Conservation (phyloP, 2,888 invertebrate genomes). For the Nemapogon koenigi region DNA sequence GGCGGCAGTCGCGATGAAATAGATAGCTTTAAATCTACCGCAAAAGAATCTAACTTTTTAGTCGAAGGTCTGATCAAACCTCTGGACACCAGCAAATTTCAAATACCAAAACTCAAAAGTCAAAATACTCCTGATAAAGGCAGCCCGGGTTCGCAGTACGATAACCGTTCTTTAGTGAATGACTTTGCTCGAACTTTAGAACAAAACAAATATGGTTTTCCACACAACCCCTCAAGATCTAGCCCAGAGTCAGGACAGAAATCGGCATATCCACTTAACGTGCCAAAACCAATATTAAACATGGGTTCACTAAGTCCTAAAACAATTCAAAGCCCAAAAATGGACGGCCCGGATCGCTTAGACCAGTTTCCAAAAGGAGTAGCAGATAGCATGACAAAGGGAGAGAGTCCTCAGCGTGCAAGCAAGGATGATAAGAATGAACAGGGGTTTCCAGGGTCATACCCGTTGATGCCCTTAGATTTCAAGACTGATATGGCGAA, state of each 20-base stretch:
- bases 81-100: constrained; percentile 81
- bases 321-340: constrained; percentile 33
- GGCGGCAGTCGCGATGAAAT: constrained; percentile 69
- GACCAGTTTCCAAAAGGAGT: constrained; percentile 41
- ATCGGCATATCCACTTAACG: constrained; percentile 48
- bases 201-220: constrained; percentile 49
- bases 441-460: constrained; percentile 33
- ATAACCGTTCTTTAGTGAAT: constrained; percentile 48
- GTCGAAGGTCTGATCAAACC: constrained; percentile 81
- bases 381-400: constrained; percentile 43
- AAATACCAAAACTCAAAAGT: constrained; percentile 79
- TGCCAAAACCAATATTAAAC: constrained; percentile 51
- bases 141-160: constrained; percentile 44
- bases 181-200: constrained; percentile 50
- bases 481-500: constrained; percentile 55
- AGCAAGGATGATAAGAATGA: constrained; percentile 42
- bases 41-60: constrained; percentile 68
- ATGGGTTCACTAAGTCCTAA: constrained; percentile 54
- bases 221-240: constrained; percentile 39
- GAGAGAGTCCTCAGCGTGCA: constrained; percentile 36
- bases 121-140: constrained; percentile 55
- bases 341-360: constrained; percentile 36
- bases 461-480: constrained; percentile 48
- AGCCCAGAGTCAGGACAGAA: constrained; percentile 41
- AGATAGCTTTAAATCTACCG: constrained; percentile 66